phyloP scores from a whole-genome alignment of 2,113 vertebrate species.

The Salvelinus alpinus region DNA sequence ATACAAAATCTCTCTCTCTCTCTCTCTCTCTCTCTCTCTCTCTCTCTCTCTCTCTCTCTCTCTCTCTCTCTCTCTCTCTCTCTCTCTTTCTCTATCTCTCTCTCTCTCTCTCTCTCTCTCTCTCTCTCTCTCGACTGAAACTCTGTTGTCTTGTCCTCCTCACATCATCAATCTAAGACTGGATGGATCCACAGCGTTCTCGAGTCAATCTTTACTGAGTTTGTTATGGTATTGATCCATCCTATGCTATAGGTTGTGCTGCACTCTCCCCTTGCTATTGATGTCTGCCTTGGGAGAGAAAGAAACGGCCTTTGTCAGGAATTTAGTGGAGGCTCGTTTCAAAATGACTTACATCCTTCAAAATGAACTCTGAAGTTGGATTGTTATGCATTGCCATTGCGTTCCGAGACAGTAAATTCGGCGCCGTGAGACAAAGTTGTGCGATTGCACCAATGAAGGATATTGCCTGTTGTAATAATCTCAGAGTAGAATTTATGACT shows the following conservation, averaged over 20 bases:
- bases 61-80: conserved; percentile 22
- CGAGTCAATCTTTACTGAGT: conserved; percentile 70
- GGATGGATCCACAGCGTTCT: conserved; percentile 61
- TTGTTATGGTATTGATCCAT: conserved; percentile 66
- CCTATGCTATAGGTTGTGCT: conserved; percentile 61
- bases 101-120: conserved; percentile 7
- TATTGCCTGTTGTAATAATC: conserved; percentile 5
- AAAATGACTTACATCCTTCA: conserved; percentile 56
- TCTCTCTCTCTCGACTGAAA: conserved; percentile 10
- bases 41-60: conserved; percentile 11
- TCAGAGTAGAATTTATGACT: conserved; percentile 36
- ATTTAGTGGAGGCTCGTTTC: conserved; percentile 56
- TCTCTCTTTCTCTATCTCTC: conserved; percentile 18
- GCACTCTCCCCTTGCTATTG: conserved; percentile 49
- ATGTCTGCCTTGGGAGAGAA: conserved; percentile 56
- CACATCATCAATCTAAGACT: conserved; percentile 56
- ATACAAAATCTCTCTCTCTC: too few species aligned
- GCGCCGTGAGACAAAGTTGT: conserved; percentile 13
- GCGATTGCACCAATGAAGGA: conserved; percentile 8
- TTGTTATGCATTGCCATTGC: conserved; percentile 19
- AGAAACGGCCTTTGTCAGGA: conserved; percentile 46
- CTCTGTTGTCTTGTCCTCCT: conserved; percentile 22
- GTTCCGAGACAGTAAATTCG: conserved; percentile 4
- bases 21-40: conserved; percentile 21
- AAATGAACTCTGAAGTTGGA: conserved; percentile 48